phyloP scores from a whole-genome alignment of 2,113 vertebrate genomes.

The Sprattus sprattus region DNA sequence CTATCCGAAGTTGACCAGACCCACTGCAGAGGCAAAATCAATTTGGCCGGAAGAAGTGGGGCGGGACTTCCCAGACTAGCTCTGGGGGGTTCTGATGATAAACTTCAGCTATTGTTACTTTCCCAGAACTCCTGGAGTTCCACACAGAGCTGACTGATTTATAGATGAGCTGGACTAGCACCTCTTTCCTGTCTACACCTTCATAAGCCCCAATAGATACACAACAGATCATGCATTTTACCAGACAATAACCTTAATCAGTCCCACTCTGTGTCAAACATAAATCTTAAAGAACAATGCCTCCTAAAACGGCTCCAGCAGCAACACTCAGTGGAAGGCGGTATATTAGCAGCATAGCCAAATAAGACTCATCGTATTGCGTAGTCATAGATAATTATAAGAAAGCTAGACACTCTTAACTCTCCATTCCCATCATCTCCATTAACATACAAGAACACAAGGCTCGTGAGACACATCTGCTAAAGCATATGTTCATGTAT shows the following conservation, averaged over 20 bases:
- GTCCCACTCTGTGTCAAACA: not conserved
- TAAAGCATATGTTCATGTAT: not conserved
- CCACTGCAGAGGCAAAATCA: no score
- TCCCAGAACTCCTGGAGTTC: not conserved
- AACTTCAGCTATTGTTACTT: not conserved
- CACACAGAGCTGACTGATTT: no score
- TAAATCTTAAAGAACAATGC: constrained; percentile 10
- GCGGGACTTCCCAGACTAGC: no score
- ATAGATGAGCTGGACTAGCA: not conserved
- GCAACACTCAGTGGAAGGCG: not conserved
- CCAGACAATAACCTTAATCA: not conserved
- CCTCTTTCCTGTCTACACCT: not conserved
- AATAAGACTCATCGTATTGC: not conserved
- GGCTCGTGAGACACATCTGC: not conserved
- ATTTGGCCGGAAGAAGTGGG: no score
- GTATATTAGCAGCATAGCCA: not conserved
- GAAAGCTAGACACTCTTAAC: not conserved
- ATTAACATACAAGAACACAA: not conserved
- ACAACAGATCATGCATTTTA: not conserved
- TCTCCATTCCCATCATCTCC: no score
- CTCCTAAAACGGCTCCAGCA: not conserved
- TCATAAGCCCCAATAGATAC: not conserved
- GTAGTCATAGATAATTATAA: not conserved
- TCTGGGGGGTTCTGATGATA: not conserved
- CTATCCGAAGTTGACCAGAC: no score